Evolutionary conservation across 2,888 invertebrate species (phyloP), one percentile per base, ranked within the genome.

Genomic region (Diabrotica balteata): DNA sequence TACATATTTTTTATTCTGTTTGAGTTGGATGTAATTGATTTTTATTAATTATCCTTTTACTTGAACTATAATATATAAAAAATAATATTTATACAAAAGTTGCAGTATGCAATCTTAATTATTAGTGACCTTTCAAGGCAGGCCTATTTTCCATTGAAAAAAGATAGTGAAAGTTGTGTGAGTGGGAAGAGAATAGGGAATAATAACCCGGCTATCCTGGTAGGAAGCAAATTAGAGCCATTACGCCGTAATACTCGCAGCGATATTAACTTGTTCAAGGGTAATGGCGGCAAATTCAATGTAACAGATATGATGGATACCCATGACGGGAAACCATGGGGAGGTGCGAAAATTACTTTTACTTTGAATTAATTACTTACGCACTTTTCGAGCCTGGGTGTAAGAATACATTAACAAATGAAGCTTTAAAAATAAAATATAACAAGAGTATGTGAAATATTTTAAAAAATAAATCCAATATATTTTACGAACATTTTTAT

Each of bases 221-320:
- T 64, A 59, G 64, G 58, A 64, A 64, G 64, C 64, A 64, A 64
- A 64, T 64, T 64, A 64, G 58, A 9, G 58, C 64, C 64, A 64
- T 64, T 64, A 64, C 64, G 52, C 42, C 43, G 64, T 64, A 64
- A 64, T 64, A 59, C 64, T 59, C 62, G 55, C 54, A 54, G 58
- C 51, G 64, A 59, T 64, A 64, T 64, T 64, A 64, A 64, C 64
- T 59, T 64, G 64, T 64, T 64, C 46, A 57, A 32, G 58, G 64
- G 64, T 64, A 64, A 64, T 64, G 52, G 58, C 54, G 58, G 64
- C 59, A 64, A 64, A 64, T 64, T 64, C 44, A 51, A 53, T 61
- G 46, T 57, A 45, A 57, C 43, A 57, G 55, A 57, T 11, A 57
- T 57, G 44, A 57, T 57, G 55, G 55, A 57, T 57, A 57, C 45